phyloP scores from a whole-genome alignment of 2,113 vertebrate genomes.

The Carlito syrichta region DNA sequence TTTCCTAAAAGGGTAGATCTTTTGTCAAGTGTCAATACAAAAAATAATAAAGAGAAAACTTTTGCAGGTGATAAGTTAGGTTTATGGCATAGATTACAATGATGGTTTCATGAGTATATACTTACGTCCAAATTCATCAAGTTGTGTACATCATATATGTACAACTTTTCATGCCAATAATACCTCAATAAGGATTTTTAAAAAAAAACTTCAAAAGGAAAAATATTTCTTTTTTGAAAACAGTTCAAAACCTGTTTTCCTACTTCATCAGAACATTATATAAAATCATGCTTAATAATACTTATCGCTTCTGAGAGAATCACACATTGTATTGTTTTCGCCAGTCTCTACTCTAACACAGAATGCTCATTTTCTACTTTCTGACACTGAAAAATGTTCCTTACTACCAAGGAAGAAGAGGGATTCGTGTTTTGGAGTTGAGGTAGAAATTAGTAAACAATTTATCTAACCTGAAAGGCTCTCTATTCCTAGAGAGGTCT shows the following conservation, averaged over 20 bases:
- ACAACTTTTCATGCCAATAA: not conserved
- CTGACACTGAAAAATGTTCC: not conserved
- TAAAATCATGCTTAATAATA: not conserved
- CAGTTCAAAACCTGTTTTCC: not conserved
- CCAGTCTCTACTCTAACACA: not conserved
- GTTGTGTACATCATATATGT: not conserved
- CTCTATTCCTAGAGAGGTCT: not conserved
- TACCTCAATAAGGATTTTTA: not conserved
- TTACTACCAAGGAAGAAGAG: not conserved
- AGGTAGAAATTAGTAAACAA: constrained; percentile 10
- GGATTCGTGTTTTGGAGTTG: not conserved
- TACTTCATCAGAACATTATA: not conserved
- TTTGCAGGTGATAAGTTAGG: not conserved
- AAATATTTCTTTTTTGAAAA: not conserved
- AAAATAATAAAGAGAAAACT: not conserved
- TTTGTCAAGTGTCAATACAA: not conserved
- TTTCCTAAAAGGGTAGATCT: not conserved
- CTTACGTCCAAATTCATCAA: not conserved
- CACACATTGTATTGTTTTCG: not conserved
- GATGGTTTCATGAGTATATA: not conserved
- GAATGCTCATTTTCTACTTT: not conserved
- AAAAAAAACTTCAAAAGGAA: not conserved
- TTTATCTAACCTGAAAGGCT: not conserved
- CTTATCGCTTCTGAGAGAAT: not conserved
- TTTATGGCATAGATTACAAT: not conserved